Percentiles rank a stretch among this genome's conserved stretches.
These are phyloP conservation scores for Taphrorychus bicolor DNA, from an alignment of 2,888 invertebrate species.

Conservation along the genomic window DNA sequence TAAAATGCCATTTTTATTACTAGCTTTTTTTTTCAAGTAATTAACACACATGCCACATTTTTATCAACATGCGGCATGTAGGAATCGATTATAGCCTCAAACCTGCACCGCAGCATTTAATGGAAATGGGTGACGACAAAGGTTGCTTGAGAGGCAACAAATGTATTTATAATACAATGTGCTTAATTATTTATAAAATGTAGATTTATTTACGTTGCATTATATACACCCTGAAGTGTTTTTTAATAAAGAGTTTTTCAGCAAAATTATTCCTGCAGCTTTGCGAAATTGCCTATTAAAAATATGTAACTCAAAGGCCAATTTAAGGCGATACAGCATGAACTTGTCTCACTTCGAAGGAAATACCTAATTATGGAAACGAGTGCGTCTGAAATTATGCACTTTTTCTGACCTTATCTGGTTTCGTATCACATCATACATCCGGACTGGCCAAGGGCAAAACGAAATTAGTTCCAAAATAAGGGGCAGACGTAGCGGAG, in stretches of 20 bases:
- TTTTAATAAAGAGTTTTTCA: too few species aligned
- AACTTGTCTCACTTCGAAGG: not conserved
- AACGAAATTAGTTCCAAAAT: not conserved
- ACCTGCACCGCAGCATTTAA: not conserved
- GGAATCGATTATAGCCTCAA: not conserved
- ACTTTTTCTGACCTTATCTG: not conserved
- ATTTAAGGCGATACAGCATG: not conserved
- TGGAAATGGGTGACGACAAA: not conserved
- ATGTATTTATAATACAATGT: too few species aligned
- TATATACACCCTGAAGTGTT: too few species aligned
- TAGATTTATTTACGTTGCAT: too few species aligned
- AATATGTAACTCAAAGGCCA: not conserved
- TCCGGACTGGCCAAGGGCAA: not conserved
- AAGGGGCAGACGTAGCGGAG: not conserved
- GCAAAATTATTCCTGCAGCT: not conserved
- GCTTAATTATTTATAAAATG: not conserved
- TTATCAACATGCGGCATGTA: not conserved
- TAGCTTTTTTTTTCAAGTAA: not conserved
- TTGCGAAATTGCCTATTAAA: not conserved
- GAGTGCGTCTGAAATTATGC: not conserved
- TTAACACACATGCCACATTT: not conserved
- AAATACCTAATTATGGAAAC: not conserved
- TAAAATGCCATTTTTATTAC: constrained; percentile 3
- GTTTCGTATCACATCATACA: not conserved
- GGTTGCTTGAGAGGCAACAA: not conserved